phyloP scores from a whole-genome alignment of 2,888 invertebrate species.

The Drosophila acutilabella region DNA sequence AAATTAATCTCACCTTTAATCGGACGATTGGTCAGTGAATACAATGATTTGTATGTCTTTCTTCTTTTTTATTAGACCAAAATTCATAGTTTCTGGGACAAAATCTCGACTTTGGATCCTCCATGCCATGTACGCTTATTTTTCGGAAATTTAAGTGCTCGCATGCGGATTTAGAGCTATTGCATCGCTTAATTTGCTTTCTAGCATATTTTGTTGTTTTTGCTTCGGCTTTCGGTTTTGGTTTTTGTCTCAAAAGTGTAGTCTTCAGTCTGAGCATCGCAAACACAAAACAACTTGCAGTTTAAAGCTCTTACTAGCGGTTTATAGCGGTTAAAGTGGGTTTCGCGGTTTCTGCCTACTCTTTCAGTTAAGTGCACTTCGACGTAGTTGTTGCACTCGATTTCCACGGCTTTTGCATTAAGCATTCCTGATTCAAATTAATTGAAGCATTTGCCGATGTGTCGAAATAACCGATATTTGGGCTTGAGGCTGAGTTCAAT shows the following conservation, averaged over 20 bases:
- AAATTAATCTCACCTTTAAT: too few relatives aligned
- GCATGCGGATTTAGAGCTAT: too few relatives aligned
- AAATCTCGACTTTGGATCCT: too few relatives aligned
- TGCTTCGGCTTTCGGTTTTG: background rate
- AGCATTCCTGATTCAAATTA: too few relatives aligned
- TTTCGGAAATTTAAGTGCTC: too few relatives aligned
- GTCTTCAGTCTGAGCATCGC: slow-evolving; percentile 31
- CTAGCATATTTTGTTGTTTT: background rate
- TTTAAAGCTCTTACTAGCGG: slow-evolving; percentile 31
- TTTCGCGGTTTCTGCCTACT: slow-evolving; percentile 17
- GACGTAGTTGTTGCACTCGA: slow-evolving; percentile 3
- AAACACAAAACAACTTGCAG: slow-evolving; percentile 51
- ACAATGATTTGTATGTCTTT: too few relatives aligned
- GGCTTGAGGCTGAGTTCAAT: slow-evolving; percentile 8
- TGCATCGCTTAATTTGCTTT: too few relatives aligned
- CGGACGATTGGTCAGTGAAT: too few relatives aligned
- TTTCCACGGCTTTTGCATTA: background rate
- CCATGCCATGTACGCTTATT: too few relatives aligned
- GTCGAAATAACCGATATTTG: slow-evolving; percentile 1
- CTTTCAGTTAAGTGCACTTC: slow-evolving; percentile 30
- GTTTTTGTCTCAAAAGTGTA: background rate
- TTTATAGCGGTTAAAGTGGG: slow-evolving; percentile 15
- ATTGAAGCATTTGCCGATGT: too few relatives aligned
- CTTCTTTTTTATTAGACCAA: too few relatives aligned
- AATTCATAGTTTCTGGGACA: too few relatives aligned